Conservation (phyloP, 2,113 vertebrate genomes). For the Istiophorus platypterus region DNA sequence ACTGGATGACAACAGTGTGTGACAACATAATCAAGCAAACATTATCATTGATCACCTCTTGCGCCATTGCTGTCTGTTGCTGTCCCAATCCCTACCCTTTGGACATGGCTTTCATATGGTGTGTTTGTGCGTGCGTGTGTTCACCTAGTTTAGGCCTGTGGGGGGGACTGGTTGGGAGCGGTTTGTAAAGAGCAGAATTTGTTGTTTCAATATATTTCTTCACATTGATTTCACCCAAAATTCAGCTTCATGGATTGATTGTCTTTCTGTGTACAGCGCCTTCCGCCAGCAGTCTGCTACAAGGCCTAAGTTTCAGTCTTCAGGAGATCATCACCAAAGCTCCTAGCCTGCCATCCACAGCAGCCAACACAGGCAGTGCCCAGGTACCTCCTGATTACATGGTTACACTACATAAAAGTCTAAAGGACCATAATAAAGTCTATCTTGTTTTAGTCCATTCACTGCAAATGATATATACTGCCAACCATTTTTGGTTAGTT, state of each 20-base stretch:
- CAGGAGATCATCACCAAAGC: slow-evolving; percentile 95
- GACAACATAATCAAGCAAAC: slow-evolving; percentile 53
- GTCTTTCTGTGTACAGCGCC: slow-evolving; percentile 81
- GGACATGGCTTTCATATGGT: slow-evolving; percentile 33
- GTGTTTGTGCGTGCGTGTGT: slow-evolving; percentile 31
- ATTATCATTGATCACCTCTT: slow-evolving; percentile 73
- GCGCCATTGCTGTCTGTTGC: slow-evolving; percentile 62
- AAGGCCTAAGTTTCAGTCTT: slow-evolving; percentile 97
- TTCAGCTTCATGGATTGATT: slow-evolving; percentile 8
- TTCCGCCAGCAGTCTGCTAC: slow-evolving; percentile 96
- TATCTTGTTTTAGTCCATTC: neutral
- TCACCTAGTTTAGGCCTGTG: slow-evolving; percentile 22
- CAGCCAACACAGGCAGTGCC: slow-evolving; percentile 83
- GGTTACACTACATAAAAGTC: neutral
- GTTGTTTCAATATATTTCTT: slow-evolving; percentile 5
- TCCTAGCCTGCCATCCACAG: slow-evolving; percentile 83
- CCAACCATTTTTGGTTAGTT: neutral
- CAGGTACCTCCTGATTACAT: slow-evolving; percentile 64
- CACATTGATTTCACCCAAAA: neutral
- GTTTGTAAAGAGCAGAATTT: slow-evolving; percentile 3
- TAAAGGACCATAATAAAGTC: neutral
- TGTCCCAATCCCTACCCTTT: slow-evolving; percentile 58
- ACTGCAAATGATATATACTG: neutral
- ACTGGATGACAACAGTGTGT: slow-evolving; percentile 46
- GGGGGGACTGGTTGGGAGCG: neutral